Percentiles rank a stretch among this genome's conserved stretches.
Evolutionary conservation across 2,113 vertebrate species (phyloP).

Genomic region (Leiothrix lutea): DNA sequence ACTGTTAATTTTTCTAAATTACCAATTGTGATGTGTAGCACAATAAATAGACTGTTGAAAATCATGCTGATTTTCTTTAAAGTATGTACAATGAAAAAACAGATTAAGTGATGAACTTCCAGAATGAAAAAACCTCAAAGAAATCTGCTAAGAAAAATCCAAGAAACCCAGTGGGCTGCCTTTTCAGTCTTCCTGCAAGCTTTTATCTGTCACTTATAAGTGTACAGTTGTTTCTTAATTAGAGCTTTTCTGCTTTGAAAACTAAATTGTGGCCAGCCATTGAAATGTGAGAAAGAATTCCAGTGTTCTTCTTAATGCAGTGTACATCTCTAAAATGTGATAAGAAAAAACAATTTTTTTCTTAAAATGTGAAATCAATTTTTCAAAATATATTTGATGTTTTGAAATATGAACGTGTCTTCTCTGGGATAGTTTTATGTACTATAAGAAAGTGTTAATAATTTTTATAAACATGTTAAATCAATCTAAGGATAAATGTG

Average conservation of each 20-base stretch:
- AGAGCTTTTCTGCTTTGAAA: not conserved
- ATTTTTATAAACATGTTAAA: not conserved
- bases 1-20: slow-evolving; percentile 45
- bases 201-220: not conserved
- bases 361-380: not conserved
- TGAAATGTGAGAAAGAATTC: not conserved
- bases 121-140: not conserved
- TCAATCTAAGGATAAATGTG: not conserved
- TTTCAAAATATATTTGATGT: not conserved
- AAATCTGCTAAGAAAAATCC: not conserved
- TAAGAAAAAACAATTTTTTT: not conserved
- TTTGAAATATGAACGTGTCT: not conserved
- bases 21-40: slow-evolving; percentile 26
- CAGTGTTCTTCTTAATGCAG: not conserved
- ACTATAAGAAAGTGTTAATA: not conserved
- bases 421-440: not conserved
- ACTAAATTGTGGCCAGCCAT: not conserved
- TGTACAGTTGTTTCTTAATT: not conserved
- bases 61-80: slow-evolving; percentile 27
- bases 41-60: slow-evolving; percentile 49
- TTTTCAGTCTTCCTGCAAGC: not conserved
- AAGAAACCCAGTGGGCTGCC: not conserved
- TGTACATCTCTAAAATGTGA: not conserved
- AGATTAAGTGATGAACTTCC: not conserved
- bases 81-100: not conserved